Evolutionary conservation across 2,113 vertebrate species (phyloP), one percentile per base, ranked within the genome.

Genomic region (Delphinus delphis): DNA sequence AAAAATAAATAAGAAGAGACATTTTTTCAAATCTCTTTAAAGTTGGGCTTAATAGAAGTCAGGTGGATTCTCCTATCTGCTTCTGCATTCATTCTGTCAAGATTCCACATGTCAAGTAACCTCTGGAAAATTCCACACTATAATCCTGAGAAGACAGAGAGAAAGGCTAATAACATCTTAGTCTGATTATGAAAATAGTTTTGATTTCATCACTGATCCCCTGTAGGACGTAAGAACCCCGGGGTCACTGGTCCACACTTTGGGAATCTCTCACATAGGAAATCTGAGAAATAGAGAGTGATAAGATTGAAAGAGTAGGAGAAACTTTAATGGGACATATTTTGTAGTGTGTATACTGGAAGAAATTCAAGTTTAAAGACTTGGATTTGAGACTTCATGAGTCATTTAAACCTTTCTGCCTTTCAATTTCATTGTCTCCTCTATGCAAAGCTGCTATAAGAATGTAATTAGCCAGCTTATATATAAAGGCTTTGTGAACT

Each of bases 321-420:
- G 23, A 36, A 87, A 53, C 12, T 73, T 83, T 23, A 62, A n/a
- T 41, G 15, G 38, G 28, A 50, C 3, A 3, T 71, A 9, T 76
- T 88, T 63, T 55, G 6, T 79, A 96, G 53, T 65, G 8, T 67
- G 53, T 80, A 63, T 7, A 38, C 4, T 68, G 71, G 74, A 73
- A 84, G 38, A 50, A 14, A 25, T 89, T 31, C 15, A 33, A 33
- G 31, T 95, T 60, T 92, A 63, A 58, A 81, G 47, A 80, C 9
- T 76, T 70, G 12, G 28, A 62, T 92, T 88, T 88, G 88, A 87
- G 41, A 70, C 44, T 85, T 88, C 31, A 53, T 50, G 25, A 90
- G 26, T 94, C 79, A 63, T 67, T 97, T 62, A 89, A 91, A 81
- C 8, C 20, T 86, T 65, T 74, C 84, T 74, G 79, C 60, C 74